Base-by-base conservation (phyloP, 2,888 invertebrate genomes). In the Neocrepidodera transversa region DNA sequence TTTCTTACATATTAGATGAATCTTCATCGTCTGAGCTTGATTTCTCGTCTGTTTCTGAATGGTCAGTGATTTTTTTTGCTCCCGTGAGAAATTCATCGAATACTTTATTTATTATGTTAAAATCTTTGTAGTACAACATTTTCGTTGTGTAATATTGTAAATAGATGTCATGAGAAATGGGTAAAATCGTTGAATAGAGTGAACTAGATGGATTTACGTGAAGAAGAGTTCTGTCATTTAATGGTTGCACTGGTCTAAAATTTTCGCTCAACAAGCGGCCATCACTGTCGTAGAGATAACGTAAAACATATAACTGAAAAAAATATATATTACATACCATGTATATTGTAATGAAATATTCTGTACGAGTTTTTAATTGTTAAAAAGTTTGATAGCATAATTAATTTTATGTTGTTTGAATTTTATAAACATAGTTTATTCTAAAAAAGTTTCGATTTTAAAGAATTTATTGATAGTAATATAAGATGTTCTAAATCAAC, bases 181-280 rank as follows among this genome's bases (percentile, higher is more conserved):
- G 82, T 17, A 84, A 67, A 32, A 84, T 68, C 1, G 84, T 82
- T 59, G 83, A 81, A 66, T 84, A 83, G 57, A 79, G 80, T 50
- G 71, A 75, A 77, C 81, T 81, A 53, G 84, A 84, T 1, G 85
- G 83, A 56, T 78, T 82, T 28, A 86, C 82, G 55, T 85, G 84
- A 64, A 84, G 83, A 0, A 87, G 64, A 13, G 78, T 78, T 30
- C 85, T 57, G 5, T 78, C 74, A 16, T 72, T 68, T 2, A 76
- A 68, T 1, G 81, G 79, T 71, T 85, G 83, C 1, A 84, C 73
- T 0, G 81, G 76, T 58, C 87, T 80, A 64, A 75, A 85, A 73
- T 87, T 87, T n/a, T 80, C 70, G 6, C 80, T 63, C 28, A 85
- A 80, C 0, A 81, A 82, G 49, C 82, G 80, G 17, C 73, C 75